Evolutionary conservation across 2,888 invertebrate species (phyloP), one percentile per base, ranked within the genome.

Genomic region (Frankliniella intonsa): DNA sequence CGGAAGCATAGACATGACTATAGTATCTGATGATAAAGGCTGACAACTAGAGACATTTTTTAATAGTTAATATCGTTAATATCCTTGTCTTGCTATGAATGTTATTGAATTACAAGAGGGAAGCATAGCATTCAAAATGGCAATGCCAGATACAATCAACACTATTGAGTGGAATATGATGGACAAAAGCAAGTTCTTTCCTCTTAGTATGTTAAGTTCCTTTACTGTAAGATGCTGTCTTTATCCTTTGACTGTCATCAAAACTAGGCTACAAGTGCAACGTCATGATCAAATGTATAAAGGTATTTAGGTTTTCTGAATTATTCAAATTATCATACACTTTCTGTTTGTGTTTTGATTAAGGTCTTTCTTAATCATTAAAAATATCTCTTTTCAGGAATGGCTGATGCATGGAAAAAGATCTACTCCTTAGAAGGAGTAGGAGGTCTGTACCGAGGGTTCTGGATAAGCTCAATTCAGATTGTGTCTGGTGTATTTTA

Each of bases 111-210:
- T 76, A 5, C 10, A 76, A 12, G 69, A 76, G 22, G 25, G 9
- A 5, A 22, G 22, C 22, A 25, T 12, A 76, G 25, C 25, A 22
- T 76, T 25, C 25, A 76, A 76, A 76, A 76, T 76, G 82, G 25
- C 69, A 25, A 76, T 76, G 69, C 12, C 69, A 76, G 69, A 90
- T 85, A 91, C 93, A 82, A 94, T 95, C 84, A 93, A 93, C 50
- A 97, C 94, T 10, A 97, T 99, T 84, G 98, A 99, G 89, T 96
- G 98, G 95, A 93, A 97, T 85, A 99, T 99, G 98, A 95, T 99
- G 97, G 95, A 99, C 88, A 97, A 97, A 86, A 91, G 91, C 80
- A 97, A 97, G 87, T 99, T 98, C 87, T 96, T 96, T 87, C 97
- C 98, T 0, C 89, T 98, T 82, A 97, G 97, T 83, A 94, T 97